Evolutionary conservation across 2,113 vertebrate genomes (phyloP).

Genomic region (Rhynchopsitta pachyrhyncha): DNA sequence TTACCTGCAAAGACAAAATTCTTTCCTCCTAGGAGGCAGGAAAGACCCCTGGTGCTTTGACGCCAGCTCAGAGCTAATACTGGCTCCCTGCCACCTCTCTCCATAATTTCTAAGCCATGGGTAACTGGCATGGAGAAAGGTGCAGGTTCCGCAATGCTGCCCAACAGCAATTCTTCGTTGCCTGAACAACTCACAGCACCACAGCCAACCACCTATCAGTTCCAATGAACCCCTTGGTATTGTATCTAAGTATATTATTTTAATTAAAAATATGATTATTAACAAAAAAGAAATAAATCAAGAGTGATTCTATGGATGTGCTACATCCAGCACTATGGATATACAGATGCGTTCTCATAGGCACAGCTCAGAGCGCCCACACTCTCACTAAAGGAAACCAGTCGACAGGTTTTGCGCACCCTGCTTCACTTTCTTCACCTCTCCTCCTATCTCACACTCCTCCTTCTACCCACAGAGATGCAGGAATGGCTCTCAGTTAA

Average conservation of each 20-base stretch:
- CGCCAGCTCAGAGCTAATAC: background rate
- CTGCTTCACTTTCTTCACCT: background rate
- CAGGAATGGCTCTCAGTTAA: background rate
- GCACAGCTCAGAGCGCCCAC: background rate
- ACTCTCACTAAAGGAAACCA: background rate
- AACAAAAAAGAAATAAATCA: background rate
- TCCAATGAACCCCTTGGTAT: background rate
- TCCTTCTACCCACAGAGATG: conserved; percentile 6
- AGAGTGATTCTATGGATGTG: background rate
- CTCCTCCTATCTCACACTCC: background rate
- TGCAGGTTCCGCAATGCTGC: background rate
- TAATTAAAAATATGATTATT: background rate
- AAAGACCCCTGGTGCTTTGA: conserved; percentile 20
- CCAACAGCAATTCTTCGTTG: background rate
- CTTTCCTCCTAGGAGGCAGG: conserved; percentile 17
- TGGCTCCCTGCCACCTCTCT: background rate
- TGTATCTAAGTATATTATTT: background rate
- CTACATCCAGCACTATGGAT: background rate
- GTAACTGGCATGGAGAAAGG: conserved; percentile 6
- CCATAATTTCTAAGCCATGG: background rate
- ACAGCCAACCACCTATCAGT: background rate
- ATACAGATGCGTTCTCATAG: background rate
- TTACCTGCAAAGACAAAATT: conserved; percentile 3
- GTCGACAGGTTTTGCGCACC: background rate
- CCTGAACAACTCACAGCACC: background rate